Conservation (phyloP, 2,888 invertebrate genomes). For the Cheilosia variabilis region DNA sequence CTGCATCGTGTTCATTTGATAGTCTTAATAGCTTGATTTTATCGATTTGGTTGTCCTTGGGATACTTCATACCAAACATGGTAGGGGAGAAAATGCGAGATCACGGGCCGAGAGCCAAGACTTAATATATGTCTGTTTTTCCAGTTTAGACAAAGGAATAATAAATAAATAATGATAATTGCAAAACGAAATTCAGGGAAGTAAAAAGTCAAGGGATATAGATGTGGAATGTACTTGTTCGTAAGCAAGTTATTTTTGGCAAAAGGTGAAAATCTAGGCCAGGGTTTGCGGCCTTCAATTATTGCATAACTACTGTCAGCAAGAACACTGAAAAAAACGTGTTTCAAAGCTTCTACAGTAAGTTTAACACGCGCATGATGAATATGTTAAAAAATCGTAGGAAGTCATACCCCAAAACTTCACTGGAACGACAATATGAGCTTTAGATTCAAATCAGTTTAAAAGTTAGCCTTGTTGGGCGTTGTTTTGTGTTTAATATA, state of each 20-base stretch:
- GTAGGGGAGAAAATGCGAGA: conserved; percentile 10
- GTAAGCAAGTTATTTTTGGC: neutral
- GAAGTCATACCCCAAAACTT: no score
- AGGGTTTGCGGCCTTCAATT: no score
- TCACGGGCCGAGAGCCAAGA: conserved; percentile 5
- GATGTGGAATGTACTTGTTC: neutral
- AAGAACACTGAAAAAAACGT: no score
- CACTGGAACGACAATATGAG: no score
- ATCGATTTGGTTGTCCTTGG: conserved; percentile 39
- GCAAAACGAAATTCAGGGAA: conserved; percentile 30
- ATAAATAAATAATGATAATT: conserved; percentile 19
- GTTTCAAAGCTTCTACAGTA: no score
- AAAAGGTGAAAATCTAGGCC: no score
- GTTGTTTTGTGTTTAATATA: no score
- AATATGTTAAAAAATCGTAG: no score
- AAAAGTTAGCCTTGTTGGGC: no score
- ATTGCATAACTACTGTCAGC: no score
- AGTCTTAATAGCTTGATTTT: conserved; percentile 57
- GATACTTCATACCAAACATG: conserved; percentile 66
- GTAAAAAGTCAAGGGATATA: conserved; percentile 38
- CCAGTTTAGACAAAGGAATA: conserved; percentile 4
- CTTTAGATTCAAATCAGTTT: no score
- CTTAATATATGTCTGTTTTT: neutral
- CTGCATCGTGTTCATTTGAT: conserved; percentile 43
- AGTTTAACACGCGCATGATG: no score